A percentile compares a stretch with the other conserved stretches of the same genome.
Conservation (phyloP, 1,140 invertebrate genomes). For the Heterodera carotae region DNA sequence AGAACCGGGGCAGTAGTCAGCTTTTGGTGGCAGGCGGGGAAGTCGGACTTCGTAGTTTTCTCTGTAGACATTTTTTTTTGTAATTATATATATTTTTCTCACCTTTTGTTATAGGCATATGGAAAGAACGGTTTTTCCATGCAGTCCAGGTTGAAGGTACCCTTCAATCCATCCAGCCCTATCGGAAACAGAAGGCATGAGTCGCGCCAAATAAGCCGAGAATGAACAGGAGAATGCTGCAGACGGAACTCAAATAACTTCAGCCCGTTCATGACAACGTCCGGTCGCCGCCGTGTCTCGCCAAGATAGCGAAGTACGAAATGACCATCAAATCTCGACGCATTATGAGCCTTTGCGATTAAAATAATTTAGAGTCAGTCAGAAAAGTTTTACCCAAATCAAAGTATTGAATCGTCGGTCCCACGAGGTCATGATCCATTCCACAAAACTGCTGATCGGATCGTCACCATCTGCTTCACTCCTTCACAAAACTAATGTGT, state of each 20-base stretch:
- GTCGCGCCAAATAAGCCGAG: background rate
- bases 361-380: background rate
- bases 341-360: background rate
- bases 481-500: background rate
- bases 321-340: background rate
- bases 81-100: background rate
- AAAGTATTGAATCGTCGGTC: background rate
- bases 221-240: background rate
- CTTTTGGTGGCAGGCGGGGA: background rate
- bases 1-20: background rate
- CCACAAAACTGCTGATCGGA: background rate
- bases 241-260: background rate
- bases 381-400: background rate
- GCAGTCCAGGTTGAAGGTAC: background rate
- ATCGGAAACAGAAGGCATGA: background rate
- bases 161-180: background rate
- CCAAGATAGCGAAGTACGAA: background rate
- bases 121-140: background rate
- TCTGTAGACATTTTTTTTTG: background rate
- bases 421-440: background rate
- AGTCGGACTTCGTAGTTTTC: background rate
- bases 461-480: background rate
- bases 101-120: background rate
- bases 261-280: slow-evolving; percentile 4
- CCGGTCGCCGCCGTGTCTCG: background rate